Evolutionary conservation across 2,113 vertebrate genomes (phyloP).

Genomic region (Elephas maximus): DNA sequence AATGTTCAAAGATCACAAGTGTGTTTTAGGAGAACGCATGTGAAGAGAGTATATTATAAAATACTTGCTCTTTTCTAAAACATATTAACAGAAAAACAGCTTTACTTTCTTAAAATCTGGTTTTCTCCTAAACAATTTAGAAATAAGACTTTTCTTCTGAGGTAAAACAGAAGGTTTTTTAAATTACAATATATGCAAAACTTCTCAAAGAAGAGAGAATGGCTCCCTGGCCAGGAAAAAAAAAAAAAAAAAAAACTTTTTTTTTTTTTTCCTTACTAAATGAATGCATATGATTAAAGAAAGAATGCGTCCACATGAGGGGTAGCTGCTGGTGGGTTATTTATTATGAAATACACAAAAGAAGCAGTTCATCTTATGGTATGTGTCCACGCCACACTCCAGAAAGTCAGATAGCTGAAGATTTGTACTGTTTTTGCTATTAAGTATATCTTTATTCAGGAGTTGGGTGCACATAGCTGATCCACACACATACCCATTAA

Average conservation of each 20-base stretch:
- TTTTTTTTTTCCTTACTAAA: neutral
- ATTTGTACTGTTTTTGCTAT: neutral
- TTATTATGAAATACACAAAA: neutral
- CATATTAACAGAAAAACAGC: neutral
- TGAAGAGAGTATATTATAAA: neutral
- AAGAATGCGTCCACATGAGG: neutral
- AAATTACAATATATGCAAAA: neutral
- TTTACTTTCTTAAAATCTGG: slow-evolving; percentile 10
- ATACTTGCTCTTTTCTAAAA: neutral
- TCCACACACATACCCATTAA: neutral
- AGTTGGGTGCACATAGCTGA: neutral
- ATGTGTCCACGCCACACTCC: neutral
- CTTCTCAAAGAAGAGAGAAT: neutral
- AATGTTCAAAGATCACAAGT: neutral
- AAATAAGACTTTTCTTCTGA: neutral
- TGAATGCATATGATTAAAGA: neutral
- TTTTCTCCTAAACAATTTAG: neutral
- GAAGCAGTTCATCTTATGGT: neutral
- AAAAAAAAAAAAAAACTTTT: no score
- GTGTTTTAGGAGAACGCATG: neutral
- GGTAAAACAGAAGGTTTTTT: neutral
- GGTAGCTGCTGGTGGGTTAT: neutral
- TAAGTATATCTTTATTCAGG: neutral
- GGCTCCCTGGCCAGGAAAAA: neutral
- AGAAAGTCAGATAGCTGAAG: neutral